Conservation (phyloP, 2,888 invertebrate genomes). For the Balanococcus diminutus region DNA sequence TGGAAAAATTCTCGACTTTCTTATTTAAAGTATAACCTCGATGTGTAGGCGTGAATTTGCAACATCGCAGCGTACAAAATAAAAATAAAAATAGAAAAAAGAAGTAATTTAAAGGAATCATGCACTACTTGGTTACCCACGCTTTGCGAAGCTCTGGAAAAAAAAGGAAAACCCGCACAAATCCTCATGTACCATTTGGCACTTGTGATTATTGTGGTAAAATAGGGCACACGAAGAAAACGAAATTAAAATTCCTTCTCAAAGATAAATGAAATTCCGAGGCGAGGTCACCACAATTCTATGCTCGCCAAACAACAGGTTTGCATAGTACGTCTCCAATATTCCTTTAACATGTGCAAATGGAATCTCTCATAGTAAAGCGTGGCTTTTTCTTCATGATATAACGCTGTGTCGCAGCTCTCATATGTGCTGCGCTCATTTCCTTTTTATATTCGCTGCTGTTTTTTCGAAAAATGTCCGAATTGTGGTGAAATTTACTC, state of each 20-base stretch:
- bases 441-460: too few relatives aligned
- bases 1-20: background rate
- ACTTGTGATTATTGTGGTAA: constrained; percentile 5
- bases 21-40: background rate
- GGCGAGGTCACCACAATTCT: constrained; percentile 36
- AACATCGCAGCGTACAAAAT: background rate
- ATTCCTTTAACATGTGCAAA: constrained; percentile 38
- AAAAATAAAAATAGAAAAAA: background rate
- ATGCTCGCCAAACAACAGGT: constrained; percentile 25
- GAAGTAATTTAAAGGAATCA: background rate
- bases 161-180: constrained; percentile 2
- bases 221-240: constrained; percentile 23
- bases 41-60: background rate
- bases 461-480: too few relatives aligned
- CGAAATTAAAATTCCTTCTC: constrained; percentile 39
- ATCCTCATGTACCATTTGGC: constrained; percentile 24
- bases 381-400: background rate
- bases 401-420: background rate
- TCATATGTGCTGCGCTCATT: too few relatives aligned
- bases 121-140: background rate
- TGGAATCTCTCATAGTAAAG: constrained; percentile 6
- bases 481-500: too few relatives aligned
- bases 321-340: constrained; percentile 28
- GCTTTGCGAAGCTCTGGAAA: background rate
- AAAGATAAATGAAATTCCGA: constrained; percentile 43